Evolutionary conservation across 2,113 vertebrate species (phyloP).

Genomic region (Oceanodroma tethys): DNA sequence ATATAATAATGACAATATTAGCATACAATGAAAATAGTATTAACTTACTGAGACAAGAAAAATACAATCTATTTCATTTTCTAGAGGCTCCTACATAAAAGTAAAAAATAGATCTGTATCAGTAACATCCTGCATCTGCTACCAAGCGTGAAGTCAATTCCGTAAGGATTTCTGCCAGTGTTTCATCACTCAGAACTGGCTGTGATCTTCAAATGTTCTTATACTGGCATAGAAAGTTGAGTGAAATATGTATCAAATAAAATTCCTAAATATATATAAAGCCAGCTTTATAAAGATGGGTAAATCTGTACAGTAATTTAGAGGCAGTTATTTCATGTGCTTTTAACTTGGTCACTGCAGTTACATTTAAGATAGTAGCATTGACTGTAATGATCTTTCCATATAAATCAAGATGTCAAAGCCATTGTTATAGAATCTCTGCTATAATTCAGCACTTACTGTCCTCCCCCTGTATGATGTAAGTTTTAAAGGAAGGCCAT

Average conservation of each 20-base stretch:
- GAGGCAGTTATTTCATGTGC: no score
- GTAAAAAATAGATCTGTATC: background rate
- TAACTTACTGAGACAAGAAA: background rate
- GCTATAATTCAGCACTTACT: background rate
- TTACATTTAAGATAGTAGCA: background rate
- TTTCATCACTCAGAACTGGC: background rate
- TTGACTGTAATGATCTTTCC: background rate
- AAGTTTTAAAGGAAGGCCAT: background rate
- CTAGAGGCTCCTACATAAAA: background rate
- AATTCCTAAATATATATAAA: background rate
- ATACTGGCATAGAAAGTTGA: background rate
- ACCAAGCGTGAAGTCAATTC: fast-evolving
- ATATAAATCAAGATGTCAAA: background rate
- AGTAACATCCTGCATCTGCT: background rate
- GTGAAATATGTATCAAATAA: background rate
- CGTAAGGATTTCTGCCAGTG: background rate
- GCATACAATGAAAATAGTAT: background rate
- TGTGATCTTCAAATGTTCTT: background rate
- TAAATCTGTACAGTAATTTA: background rate
- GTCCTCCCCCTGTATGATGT: background rate
- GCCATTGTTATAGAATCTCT: background rate
- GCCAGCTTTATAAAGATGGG: background rate
- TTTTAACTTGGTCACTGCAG: background rate
- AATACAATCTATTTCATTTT: background rate
- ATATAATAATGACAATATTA: background rate